A percentile compares a stretch with the other conserved stretches of the same genome.
These are phyloP conservation scores for Charina bottae DNA, from an alignment of 2,113 vertebrate genomes.

Conservation along the genomic window DNA sequence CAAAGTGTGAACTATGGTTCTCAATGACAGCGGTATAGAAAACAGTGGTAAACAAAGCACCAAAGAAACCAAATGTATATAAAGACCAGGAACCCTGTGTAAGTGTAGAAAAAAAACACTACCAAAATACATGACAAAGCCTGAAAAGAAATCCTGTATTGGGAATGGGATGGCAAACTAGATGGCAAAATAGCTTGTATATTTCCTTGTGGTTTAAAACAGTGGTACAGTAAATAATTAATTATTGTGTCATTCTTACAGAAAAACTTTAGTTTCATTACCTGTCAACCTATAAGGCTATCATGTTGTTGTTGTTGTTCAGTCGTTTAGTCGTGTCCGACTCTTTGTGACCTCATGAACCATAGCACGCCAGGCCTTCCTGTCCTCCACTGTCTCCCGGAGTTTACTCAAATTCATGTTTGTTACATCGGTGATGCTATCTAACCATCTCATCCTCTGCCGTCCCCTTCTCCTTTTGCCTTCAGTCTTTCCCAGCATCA, in stretches of 20 bases:
- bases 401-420: too few relatives aligned
- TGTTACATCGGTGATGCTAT: too few relatives aligned
- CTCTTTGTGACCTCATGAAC: too few relatives aligned
- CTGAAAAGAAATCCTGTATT: background rate
- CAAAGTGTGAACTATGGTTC: background rate
- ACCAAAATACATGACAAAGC: background rate
- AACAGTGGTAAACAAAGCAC: background rate
- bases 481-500: too few relatives aligned
- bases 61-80: background rate
- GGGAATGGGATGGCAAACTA: background rate
- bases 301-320: too few relatives aligned
- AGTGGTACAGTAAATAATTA: background rate
- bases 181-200: background rate
- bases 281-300: constrained; percentile 26
- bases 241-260: background rate
- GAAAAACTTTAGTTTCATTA: background rate
- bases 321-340: too few relatives aligned
- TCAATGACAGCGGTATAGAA: background rate
- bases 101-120: background rate
- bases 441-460: too few relatives aligned
- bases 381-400: too few relatives aligned
- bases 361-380: too few relatives aligned
- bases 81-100: background rate
- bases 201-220: background rate
- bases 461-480: too few relatives aligned